Evolutionary conservation across 2,113 vertebrate species (phyloP), one percentile per base, ranked within the genome.

Genomic region (Colaptes auratus): DNA sequence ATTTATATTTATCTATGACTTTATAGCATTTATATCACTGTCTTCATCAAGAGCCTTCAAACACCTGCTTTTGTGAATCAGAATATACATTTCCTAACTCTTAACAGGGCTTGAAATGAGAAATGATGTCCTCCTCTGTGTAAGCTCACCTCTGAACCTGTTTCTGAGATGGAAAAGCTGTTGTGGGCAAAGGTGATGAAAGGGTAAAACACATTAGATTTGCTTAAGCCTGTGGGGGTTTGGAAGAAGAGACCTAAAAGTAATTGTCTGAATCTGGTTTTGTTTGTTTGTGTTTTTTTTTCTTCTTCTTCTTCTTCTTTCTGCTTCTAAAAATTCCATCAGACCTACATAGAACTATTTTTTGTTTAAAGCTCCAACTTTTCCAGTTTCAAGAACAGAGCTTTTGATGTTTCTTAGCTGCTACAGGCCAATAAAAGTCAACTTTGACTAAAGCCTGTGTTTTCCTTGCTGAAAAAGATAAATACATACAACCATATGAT

Each of bases 331-430:
- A 72, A 81, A 94, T 65, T 72, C 48, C 59, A 82, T 83, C 70
- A 91, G 36, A 83, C 69, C 35, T 72, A 88, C 20, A 56, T 61
- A 80, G 82, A 82, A 82, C 14, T 70, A 8, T 25, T 50, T 60
- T 91, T 91, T 78, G 83, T 91, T 78, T 83, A 83, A 95, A 88
- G 58, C 71, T 85, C 64, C 13, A 67, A 44, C 15, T 71, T 71
- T 60, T 39, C 9, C 7, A 64, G 19, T 91, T 90, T 91, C 76
- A 89, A 17, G 50, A 91, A 52, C 6, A 20, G 50, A 78, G 20
- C 48, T 94, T 93, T 91, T 93, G 76, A 90, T 78, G 72, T 95
- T 86, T 67, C 61, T 89, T 78, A 75, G 69, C 66, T 88, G 44
- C 82, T 92, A 72, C 35, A 83, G 89, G 73, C 61, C 92, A 92